Evolutionary conservation across 2,888 invertebrate genomes (phyloP).

Genomic region (Cryptus armator): DNA sequence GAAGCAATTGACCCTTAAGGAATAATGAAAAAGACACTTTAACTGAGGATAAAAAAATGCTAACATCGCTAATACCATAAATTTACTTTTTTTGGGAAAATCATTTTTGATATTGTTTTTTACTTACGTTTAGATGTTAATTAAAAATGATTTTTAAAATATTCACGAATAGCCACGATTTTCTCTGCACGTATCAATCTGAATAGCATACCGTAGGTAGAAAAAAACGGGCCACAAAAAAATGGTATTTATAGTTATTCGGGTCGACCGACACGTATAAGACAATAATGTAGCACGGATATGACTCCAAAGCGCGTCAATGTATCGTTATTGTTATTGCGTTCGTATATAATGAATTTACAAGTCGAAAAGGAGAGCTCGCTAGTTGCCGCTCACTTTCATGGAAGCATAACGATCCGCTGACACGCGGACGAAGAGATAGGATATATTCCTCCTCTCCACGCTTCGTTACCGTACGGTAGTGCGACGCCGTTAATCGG

Average conservation of each 20-base stretch:
- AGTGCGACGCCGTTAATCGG: slow-evolving; percentile 58
- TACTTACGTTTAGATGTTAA: no score
- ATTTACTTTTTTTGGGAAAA: no score
- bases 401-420: slow-evolving; percentile 55
- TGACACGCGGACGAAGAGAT: slow-evolving; percentile 50
- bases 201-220: background rate
- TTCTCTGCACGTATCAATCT: background rate
- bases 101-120: no score
- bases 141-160: no score
- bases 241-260: background rate
- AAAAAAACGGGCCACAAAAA: background rate
- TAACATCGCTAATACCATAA: no score
- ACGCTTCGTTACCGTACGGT: slow-evolving; percentile 57
- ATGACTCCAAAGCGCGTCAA: slow-evolving; percentile 4
- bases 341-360: slow-evolving; percentile 41
- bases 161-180: no score
- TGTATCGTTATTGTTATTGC: slow-evolving; percentile 41
- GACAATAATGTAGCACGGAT: slow-evolving; percentile 30
- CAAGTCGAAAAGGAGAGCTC: slow-evolving; percentile 47
- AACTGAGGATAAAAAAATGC: no score
- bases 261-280: background rate
- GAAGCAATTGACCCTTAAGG: no score
- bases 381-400: slow-evolving; percentile 49
- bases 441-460: slow-evolving; percentile 47
- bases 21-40: no score